phyloP scores from a whole-genome alignment of 2,113 vertebrate species.

The Psilopsiagon aymara region DNA sequence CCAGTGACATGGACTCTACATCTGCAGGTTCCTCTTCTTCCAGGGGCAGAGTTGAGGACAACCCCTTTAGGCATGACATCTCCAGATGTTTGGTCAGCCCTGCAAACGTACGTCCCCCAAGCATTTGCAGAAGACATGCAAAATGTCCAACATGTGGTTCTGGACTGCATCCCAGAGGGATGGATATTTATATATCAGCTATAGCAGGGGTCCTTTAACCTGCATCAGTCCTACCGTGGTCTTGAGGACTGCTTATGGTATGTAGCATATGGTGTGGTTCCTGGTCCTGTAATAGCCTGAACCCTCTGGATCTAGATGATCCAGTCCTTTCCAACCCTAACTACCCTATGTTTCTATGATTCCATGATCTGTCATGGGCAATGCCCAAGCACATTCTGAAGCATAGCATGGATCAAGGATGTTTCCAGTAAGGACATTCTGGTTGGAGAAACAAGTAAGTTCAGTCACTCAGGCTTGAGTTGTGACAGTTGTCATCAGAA shows the following conservation, averaged over 20 bases:
- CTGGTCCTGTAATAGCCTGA: background rate
- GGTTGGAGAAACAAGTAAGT: background rate
- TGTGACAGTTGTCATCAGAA: background rate
- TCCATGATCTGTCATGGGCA: background rate
- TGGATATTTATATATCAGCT: background rate
- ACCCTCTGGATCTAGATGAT: background rate
- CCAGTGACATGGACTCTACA: background rate
- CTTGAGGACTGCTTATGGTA: background rate
- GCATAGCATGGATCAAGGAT: background rate
- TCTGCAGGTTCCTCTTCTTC: background rate
- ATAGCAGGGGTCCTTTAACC: background rate
- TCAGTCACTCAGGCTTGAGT: background rate
- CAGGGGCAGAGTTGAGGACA: background rate
- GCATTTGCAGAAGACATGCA: background rate
- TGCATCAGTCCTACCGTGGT: background rate
- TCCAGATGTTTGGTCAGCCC: background rate
- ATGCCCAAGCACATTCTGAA: background rate
- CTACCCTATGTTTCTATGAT: background rate
- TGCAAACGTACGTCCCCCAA: fast-evolving
- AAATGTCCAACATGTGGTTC: background rate
- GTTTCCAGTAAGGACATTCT: background rate
- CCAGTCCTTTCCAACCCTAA: background rate
- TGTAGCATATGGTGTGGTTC: background rate
- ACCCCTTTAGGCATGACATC: background rate
- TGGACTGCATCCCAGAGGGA: background rate